Conservation (phyloP, 35 echinoderm and acorn worm genomes). For the Lytechinus pictus region DNA sequence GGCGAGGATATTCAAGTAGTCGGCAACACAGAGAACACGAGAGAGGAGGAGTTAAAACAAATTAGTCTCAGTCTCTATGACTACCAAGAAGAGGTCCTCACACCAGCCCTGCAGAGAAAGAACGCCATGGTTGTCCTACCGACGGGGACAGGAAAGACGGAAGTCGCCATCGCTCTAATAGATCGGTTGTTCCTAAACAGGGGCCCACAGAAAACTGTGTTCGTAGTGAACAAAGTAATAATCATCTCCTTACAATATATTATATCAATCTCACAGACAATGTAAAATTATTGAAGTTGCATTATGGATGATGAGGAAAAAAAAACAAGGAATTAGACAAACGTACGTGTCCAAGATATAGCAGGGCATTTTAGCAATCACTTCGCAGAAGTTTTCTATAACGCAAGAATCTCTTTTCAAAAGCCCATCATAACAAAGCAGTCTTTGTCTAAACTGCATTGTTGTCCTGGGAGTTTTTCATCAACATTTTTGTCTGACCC, state of each 20-base stretch:
- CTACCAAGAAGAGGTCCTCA: constrained; percentile 70
- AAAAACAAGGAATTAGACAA: too few relatives aligned
- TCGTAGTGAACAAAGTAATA: constrained; percentile 32
- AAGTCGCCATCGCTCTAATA: constrained; percentile 58
- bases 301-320: too few relatives aligned
- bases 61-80: neutral
- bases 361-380: too few relatives aligned
- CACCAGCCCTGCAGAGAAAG: constrained; percentile 43
- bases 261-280: too few relatives aligned
- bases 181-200: constrained; percentile 38
- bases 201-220: neutral
- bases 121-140: constrained; percentile 72
- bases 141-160: constrained; percentile 78
- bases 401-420: too few relatives aligned
- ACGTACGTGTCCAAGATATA: too few relatives aligned
- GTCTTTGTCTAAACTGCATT: too few relatives aligned
- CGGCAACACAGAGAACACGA: neutral
- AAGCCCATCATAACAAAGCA: too few relatives aligned
- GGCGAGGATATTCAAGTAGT: neutral
- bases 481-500: too few relatives aligned
- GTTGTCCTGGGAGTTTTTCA: too few relatives aligned
- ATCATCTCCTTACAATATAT: neutral
- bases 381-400: too few relatives aligned
- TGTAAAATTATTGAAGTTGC: too few relatives aligned
- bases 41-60: constrained; percentile 22